phyloP scores from a whole-genome alignment of 37 sponge, comb jelly and placozoan genomes.

The Cliona cf. orientalis region DNA sequence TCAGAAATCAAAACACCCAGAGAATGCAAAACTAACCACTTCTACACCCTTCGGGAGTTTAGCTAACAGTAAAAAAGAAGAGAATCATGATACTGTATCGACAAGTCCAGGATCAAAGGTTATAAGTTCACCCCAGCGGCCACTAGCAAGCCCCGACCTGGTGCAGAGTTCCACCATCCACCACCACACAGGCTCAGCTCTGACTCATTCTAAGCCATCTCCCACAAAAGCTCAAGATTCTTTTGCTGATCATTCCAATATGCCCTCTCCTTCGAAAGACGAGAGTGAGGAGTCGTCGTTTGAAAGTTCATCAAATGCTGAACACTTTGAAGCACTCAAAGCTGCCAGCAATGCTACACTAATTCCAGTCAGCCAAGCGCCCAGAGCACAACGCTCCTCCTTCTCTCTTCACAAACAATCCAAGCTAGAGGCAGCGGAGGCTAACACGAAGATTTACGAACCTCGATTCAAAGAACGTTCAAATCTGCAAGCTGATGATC shows the following conservation, averaged over 20 bases:
- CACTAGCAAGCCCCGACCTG: not conserved
- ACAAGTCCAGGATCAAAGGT: not conserved
- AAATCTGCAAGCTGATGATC: no score
- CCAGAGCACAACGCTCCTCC: slow-evolving; percentile 6
- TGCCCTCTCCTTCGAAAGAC: no score
- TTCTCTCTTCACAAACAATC: slow-evolving; percentile 10
- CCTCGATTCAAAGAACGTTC: no score
- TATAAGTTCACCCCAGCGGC: not conserved
- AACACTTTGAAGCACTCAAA: not conserved
- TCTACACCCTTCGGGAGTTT: no score
- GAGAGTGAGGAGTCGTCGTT: no score
- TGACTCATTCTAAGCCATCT: not conserved
- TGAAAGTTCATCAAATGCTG: not conserved
- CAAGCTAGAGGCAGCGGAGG: slow-evolving; percentile 30
- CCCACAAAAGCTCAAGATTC: no score
- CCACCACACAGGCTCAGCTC: not conserved
- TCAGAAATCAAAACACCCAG: no score
- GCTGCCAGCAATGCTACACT: slow-evolving; percentile 1
- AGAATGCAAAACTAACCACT: no score
- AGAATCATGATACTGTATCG: not conserved
- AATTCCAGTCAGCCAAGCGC: slow-evolving; percentile 51
- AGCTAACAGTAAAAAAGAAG: no score
- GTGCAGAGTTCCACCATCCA: not conserved
- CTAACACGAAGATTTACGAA: no score
- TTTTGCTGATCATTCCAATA: no score